Evolutionary conservation across 2,113 vertebrate genomes (phyloP).

Genomic region (Ondatra zibethicus): DNA sequence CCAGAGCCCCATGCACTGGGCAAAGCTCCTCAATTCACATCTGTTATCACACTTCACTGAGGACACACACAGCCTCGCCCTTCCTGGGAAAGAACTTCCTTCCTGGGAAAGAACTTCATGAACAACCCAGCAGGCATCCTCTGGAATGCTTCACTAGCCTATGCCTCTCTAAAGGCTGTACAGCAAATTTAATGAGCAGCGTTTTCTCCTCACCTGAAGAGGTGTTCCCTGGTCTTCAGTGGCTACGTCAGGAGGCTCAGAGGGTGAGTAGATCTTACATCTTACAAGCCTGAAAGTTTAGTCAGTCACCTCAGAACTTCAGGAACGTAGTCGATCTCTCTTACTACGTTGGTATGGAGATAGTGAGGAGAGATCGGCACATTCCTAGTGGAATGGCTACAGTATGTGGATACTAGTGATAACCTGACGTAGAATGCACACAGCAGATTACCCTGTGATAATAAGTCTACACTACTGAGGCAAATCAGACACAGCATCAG

Average conservation of each 20-base stretch:
- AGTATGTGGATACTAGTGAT: neutral
- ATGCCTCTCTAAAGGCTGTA: neutral
- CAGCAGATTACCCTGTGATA: neutral
- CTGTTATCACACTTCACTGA: slow-evolving; percentile 7
- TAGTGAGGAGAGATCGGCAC: neutral
- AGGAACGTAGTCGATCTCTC: slow-evolving; percentile 7
- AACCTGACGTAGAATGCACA: neutral
- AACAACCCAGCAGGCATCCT: neutral
- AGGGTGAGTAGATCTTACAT: neutral
- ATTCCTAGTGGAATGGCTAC: neutral
- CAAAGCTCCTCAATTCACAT: slow-evolving; percentile 20
- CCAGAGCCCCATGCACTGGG: neutral
- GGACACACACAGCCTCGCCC: neutral
- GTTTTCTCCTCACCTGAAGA: neutral
- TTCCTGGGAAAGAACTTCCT: neutral
- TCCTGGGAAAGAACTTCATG: slow-evolving; percentile 23
- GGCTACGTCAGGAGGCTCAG: neutral
- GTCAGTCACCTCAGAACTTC: slow-evolving; percentile 8
- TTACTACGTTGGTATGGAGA: neutral
- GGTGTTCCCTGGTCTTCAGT: neutral
- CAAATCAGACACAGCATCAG: neutral
- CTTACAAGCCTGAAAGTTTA: slow-evolving; percentile 10
- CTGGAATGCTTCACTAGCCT: neutral
- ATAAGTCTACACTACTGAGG: neutral
- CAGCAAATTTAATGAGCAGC: slow-evolving; percentile 5